These are phyloP conservation scores for Pygoscelis adeliae DNA, from an alignment of 2,113 vertebrate species.

Conservation along the genomic window DNA sequence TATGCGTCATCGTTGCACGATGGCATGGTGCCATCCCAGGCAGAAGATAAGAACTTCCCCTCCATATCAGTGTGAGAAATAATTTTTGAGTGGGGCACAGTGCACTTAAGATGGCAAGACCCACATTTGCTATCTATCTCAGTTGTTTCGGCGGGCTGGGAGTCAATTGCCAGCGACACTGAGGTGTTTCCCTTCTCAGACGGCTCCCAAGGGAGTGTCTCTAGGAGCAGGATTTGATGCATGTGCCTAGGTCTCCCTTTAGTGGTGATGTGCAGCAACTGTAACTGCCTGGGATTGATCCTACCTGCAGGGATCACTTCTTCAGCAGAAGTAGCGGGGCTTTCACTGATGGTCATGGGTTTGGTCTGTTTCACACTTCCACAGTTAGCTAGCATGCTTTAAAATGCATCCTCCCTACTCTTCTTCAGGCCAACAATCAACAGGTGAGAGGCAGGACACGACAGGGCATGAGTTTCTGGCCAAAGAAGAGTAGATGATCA, in stretches of 20 bases:
- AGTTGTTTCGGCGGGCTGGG: background rate
- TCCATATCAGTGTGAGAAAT: background rate
- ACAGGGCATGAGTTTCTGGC: background rate
- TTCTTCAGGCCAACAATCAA: background rate
- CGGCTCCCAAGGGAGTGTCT: background rate
- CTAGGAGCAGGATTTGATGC: background rate
- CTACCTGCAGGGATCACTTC: background rate
- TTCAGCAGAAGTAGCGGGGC: background rate
- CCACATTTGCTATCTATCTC: background rate
- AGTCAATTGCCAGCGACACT: background rate
- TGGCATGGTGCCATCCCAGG: background rate
- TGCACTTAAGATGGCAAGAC: background rate
- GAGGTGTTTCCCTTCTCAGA: background rate
- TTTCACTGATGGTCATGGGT: background rate
- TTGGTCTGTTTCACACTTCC: background rate
- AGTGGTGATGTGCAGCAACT: background rate
- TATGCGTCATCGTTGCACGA: accelerated
- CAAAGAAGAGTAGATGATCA: background rate
- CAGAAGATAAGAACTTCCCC: background rate
- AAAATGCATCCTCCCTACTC: background rate
- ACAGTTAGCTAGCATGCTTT: background rate
- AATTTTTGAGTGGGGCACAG: background rate
- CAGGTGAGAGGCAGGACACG: background rate
- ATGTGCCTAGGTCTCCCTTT: background rate
- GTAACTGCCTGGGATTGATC: background rate